Conservation (phyloP, 2,797 vertebrate genomes). For the Acanthopagrus latus region DNA sequence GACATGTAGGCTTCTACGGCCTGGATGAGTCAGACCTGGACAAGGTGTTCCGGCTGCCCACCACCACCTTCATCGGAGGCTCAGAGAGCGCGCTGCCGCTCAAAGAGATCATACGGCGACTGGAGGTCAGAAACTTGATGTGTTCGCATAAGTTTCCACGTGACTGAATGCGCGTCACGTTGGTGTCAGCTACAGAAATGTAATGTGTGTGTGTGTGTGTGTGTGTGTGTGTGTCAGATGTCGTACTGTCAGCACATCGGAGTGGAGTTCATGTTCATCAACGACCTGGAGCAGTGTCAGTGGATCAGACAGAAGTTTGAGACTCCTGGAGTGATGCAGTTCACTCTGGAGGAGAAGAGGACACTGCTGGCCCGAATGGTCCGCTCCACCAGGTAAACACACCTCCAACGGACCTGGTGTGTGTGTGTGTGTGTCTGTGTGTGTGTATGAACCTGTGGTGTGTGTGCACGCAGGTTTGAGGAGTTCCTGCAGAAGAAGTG, state of each 20-base stretch:
- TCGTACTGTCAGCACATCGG: constrained; percentile 95
- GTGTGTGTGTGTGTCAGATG: constrained; percentile 66
- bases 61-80: constrained; percentile 97
- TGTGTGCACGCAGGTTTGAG: constrained; percentile 88
- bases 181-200: too few species aligned
- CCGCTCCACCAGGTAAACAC: constrained; percentile 82
- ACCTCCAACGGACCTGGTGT: not conserved
- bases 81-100: constrained; percentile 91
- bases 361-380: constrained; percentile 92
- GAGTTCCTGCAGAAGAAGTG: constrained; percentile 97
- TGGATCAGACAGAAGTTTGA: constrained; percentile 96
- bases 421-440: not conserved
- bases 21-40: constrained; percentile 94
- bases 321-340: constrained; percentile 92
- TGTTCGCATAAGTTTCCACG: too few species aligned
- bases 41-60: constrained; percentile 96
- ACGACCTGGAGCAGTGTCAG: constrained; percentile 95
- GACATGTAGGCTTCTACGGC: constrained; percentile 92
- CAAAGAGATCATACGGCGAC: constrained; percentile 94
- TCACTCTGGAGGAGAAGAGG: constrained; percentile 91
- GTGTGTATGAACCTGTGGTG: not conserved
- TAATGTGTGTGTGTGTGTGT: not conserved
- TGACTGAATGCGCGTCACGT: too few species aligned
- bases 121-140: constrained; percentile 86
- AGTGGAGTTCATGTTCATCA: constrained; percentile 96